Percentiles rank a stretch among this genome's conserved stretches.
Evolutionary conservation across 2,113 vertebrate species (phyloP).

Genomic region (Calyptommatus sinebrachiatus): DNA sequence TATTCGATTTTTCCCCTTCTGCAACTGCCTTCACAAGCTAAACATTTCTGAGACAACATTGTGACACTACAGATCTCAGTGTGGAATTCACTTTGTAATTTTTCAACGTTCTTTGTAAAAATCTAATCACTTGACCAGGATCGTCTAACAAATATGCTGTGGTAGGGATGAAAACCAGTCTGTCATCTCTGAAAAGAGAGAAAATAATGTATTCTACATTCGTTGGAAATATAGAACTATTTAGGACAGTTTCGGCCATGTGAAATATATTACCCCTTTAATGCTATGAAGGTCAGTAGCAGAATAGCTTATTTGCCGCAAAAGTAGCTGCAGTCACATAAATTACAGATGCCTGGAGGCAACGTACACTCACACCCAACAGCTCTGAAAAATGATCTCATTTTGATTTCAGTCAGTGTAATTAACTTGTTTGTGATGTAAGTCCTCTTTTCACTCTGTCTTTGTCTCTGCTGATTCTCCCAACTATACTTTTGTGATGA

Average conservation of each 20-base stretch:
- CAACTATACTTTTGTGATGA: conserved; percentile 28
- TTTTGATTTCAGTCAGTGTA: conserved; percentile 56
- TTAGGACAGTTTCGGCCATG: conserved; percentile 35
- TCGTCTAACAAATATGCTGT: conserved; percentile 16
- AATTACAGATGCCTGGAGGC: conserved; percentile 60
- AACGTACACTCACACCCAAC: conserved; percentile 50
- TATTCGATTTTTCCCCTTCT: background rate
- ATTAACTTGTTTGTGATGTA: conserved; percentile 38
- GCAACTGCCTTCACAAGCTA: background rate
- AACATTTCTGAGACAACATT: conserved; percentile 3
- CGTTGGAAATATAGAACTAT: conserved; percentile 27
- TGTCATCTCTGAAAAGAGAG: conserved; percentile 30
- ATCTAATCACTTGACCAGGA: conserved; percentile 10
- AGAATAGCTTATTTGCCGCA: conserved; percentile 62
- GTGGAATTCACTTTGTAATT: conserved; percentile 40
- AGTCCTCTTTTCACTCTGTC: conserved; percentile 28
- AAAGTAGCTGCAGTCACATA: conserved; percentile 52
- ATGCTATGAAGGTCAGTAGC: conserved; percentile 54
- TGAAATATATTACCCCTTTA: conserved; percentile 55
- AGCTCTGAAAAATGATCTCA: conserved; percentile 65
- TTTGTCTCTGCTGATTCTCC: conserved; percentile 33
- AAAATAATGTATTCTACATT: background rate
- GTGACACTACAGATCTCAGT: background rate
- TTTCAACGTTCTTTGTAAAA: conserved; percentile 21
- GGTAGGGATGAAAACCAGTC: background rate